Percentiles rank a stretch among this genome's conserved stretches.
phyloP scores from a whole-genome alignment of 2,797 vertebrate species.

The Scolopax rusticola region DNA sequence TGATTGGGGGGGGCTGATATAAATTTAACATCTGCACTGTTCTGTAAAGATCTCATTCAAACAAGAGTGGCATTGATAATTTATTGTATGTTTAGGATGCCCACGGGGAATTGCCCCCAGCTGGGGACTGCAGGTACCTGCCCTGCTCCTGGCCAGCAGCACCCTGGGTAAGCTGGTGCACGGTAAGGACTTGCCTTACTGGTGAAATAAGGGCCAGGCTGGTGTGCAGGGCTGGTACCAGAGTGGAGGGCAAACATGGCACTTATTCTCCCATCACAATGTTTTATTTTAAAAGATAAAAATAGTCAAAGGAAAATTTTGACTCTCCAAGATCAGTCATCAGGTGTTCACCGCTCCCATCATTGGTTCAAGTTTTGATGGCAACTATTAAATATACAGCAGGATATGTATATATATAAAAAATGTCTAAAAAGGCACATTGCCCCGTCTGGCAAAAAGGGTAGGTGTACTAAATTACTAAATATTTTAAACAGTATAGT shows the following conservation, averaged over 20 bases:
- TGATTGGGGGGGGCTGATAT: background rate
- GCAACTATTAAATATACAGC: background rate
- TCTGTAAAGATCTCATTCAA: background rate
- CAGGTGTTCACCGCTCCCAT: background rate
- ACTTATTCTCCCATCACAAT: background rate
- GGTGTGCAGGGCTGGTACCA: background rate
- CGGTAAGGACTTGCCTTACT: background rate
- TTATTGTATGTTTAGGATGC: fast-evolving
- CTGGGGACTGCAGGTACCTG: fast-evolving
- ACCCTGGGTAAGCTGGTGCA: background rate
- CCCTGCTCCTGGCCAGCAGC: background rate
- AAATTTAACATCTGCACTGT: background rate
- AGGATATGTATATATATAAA: background rate
- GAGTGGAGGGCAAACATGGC: background rate
- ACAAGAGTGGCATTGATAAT: background rate
- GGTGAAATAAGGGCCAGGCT: background rate
- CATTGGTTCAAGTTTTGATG: background rate
- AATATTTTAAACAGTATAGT: background rate
- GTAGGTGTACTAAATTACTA: background rate
- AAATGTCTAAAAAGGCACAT: background rate
- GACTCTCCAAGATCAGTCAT: background rate
- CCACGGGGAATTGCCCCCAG: background rate
- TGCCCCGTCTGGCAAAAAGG: background rate
- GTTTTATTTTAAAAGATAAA: background rate
- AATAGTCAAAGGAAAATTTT: background rate